A percentile compares a stretch with the other conserved stretches of the same genome.
Evolutionary conservation across 2,888 invertebrate species (phyloP).

Genomic region (Tenthredo mesomela): DNA sequence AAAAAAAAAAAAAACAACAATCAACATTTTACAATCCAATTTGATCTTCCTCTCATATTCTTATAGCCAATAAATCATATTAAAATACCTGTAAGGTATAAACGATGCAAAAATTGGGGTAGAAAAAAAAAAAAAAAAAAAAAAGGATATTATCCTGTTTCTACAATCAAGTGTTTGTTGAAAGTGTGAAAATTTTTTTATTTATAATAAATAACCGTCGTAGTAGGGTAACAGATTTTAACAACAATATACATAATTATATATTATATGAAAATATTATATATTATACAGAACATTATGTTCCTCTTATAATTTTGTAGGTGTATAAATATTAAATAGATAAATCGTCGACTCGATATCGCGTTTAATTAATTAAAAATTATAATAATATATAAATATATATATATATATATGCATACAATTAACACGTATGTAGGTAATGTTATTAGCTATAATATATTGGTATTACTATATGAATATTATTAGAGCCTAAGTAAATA

Average conservation of each 20-base stretch:
- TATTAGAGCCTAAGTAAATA: conserved; percentile 26
- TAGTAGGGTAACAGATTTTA: conserved; percentile 68
- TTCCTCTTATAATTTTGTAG: conserved; percentile 66
- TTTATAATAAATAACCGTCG: conserved; percentile 53
- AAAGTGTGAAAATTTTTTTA: neutral
- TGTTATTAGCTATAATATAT: conserved; percentile 23
- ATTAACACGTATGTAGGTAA: conserved; percentile 31
- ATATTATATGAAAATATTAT: conserved; percentile 26
- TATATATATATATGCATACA: neutral
- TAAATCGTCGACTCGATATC: conserved; percentile 47
- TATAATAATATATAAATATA: neutral
- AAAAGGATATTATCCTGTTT: neutral
- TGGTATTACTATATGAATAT: conserved; percentile 39
- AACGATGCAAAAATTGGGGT: neutral
- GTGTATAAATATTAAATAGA: conserved; percentile 57
- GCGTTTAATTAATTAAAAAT: conserved; percentile 10
- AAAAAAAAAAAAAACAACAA: neutral
- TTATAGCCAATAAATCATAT: neutral
- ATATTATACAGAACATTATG: conserved; percentile 60
- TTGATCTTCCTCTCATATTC: neutral
- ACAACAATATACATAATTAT: conserved; percentile 54
- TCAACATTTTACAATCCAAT: neutral
- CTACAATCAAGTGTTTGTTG: neutral
- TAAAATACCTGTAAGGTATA: neutral
- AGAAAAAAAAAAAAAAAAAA: neutral